Conservation (phyloP, 2,113 vertebrate species). For the Pedionomus torquatus region DNA sequence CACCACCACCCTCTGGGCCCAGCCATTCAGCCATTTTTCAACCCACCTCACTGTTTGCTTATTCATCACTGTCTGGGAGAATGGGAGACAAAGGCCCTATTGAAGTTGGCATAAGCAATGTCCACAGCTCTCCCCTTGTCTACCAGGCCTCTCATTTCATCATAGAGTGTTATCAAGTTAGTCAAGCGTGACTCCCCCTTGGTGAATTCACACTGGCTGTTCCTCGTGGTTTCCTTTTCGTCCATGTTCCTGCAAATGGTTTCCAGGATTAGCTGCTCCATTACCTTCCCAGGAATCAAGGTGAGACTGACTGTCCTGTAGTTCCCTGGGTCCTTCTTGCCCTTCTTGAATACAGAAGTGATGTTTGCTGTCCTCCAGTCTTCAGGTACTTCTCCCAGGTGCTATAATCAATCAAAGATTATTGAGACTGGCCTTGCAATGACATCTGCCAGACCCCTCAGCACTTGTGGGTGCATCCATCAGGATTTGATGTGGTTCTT, state of each 20-base stretch:
- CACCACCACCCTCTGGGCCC: background rate
- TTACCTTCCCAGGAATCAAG: background rate
- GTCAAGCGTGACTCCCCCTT: background rate
- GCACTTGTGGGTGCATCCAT: background rate
- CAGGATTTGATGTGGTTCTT: background rate
- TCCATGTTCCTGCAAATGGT: background rate
- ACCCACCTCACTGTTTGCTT: background rate
- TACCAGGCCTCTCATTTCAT: background rate
- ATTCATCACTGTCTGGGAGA: background rate
- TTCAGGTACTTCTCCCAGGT: background rate
- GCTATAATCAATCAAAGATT: background rate
- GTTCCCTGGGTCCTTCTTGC: background rate
- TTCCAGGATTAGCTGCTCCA: background rate
- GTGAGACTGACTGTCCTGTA: background rate
- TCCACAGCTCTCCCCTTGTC: background rate
- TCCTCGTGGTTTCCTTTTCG: background rate
- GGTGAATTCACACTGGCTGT: background rate
- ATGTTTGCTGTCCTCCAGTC: background rate
- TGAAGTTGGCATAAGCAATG: background rate
- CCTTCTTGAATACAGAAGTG: background rate
- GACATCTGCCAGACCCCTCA: background rate
- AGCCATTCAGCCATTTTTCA: background rate
- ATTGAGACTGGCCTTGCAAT: rapidly evolving
- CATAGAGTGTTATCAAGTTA: background rate
- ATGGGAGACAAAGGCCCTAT: background rate